Conservation (phyloP, 2,888 invertebrate genomes). For the Acleris sparsana region DNA sequence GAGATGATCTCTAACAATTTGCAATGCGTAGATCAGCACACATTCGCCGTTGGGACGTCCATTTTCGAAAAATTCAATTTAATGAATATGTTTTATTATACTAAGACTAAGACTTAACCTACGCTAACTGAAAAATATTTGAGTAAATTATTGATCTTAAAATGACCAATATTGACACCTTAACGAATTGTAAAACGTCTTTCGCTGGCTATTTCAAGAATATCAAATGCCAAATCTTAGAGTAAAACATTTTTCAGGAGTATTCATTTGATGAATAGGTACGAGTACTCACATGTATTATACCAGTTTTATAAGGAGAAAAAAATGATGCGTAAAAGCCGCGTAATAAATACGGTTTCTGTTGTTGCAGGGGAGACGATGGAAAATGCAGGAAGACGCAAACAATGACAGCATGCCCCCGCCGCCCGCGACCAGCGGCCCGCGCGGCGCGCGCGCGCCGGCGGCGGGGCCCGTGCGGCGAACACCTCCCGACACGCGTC, state of each 20-base stretch:
- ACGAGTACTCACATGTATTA: too few relatives aligned
- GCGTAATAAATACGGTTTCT: slow-evolving; percentile 29
- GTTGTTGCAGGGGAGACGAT: slow-evolving; percentile 78
- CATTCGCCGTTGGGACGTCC: too few relatives aligned
- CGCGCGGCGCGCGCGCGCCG: slow-evolving; percentile 44
- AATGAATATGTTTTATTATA: too few relatives aligned
- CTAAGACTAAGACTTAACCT: too few relatives aligned
- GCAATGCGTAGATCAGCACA: too few relatives aligned
- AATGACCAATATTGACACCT: slow-evolving; percentile 5
- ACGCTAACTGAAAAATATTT: too few relatives aligned
- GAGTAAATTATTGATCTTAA: background rate
- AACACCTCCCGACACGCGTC: slow-evolving; percentile 59
- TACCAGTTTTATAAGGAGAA: too few relatives aligned
- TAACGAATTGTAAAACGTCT: background rate
- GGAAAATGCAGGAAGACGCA: slow-evolving; percentile 73
- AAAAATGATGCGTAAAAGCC: background rate
- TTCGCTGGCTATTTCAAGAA: background rate
- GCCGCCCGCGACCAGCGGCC: slow-evolving; percentile 71
- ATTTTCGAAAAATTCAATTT: background rate
- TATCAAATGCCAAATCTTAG: too few relatives aligned
- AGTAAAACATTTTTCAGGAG: too few relatives aligned
- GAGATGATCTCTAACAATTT: too few relatives aligned
- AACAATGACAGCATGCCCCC: slow-evolving; percentile 80
- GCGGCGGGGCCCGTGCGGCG: slow-evolving; percentile 32
- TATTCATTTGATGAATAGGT: too few relatives aligned